Conservation (phyloP, 2,797 vertebrate genomes). For the Betta splendens region DNA sequence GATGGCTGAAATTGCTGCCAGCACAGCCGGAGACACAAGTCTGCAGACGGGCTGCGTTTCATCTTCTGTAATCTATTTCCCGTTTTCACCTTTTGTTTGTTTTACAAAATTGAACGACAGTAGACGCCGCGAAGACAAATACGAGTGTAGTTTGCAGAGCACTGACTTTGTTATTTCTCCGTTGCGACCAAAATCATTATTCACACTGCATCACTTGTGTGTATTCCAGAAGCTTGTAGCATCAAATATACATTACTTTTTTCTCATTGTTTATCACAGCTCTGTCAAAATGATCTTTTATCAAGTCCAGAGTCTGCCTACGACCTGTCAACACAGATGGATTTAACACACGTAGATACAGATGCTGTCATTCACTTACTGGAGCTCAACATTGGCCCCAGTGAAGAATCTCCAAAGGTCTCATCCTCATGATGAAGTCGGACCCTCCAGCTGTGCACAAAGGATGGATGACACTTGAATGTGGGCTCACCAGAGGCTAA, state of each 20-base stretch:
- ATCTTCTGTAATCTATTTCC: constrained; percentile 18
- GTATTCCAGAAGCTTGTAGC: no score
- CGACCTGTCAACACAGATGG: no score
- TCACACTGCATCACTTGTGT: no score
- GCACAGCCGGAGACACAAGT: constrained; percentile 19
- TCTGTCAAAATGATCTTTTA: no score
- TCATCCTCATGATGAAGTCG: no score
- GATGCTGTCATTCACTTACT: neutral
- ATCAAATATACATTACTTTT: no score
- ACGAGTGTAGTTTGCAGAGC: no score
- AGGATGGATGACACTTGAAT: neutral
- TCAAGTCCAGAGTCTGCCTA: no score
- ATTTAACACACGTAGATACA: no score
- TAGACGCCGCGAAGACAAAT: neutral
- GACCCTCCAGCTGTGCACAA: no score
- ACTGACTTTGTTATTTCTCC: neutral
- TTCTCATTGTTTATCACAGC: no score
- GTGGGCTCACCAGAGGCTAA: neutral
- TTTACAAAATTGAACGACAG: neutral
- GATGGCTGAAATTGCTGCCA: constrained; percentile 31
- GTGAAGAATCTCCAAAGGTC: neutral
- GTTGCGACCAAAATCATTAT: neutral
- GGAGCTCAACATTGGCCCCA: neutral
- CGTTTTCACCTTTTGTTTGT: constrained; percentile 3
- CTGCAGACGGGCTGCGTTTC: constrained; percentile 27